These are phyloP conservation scores for Siphamia tubifer DNA, from an alignment of 2,113 vertebrate species.

Conservation along the genomic window DNA sequence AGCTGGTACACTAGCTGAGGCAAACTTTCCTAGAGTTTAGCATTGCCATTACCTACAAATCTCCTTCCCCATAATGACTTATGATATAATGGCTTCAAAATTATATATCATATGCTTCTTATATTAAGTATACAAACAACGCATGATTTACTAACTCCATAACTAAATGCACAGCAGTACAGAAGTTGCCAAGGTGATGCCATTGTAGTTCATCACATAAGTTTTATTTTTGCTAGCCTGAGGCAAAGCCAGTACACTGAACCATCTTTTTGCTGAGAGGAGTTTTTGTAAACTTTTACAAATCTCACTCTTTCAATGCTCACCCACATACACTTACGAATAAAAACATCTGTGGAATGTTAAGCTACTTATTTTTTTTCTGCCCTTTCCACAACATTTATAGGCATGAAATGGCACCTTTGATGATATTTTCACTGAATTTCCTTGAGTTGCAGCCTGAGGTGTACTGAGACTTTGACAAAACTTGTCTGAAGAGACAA, in stretches of 20 bases:
- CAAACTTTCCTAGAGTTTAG: too few relatives aligned
- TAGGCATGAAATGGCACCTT: constrained; percentile 29
- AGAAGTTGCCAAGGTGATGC: constrained; percentile 6
- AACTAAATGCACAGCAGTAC: not conserved
- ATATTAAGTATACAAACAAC: too few relatives aligned
- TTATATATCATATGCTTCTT: too few relatives aligned
- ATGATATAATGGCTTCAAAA: too few relatives aligned
- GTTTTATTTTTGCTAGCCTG: constrained; percentile 44
- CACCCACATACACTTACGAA: not conserved
- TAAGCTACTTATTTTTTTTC: not conserved
- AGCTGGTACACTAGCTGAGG: too few relatives aligned
- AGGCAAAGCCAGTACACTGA: constrained; percentile 14
- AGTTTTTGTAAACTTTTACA: constrained; percentile 9
- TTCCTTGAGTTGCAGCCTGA: constrained; percentile 21
- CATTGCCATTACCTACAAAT: too few relatives aligned
- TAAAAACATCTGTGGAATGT: not conserved
- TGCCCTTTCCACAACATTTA: constrained; percentile 27
- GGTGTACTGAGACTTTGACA: constrained; percentile 33
- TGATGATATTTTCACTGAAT: constrained; percentile 30
- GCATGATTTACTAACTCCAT: too few relatives aligned
- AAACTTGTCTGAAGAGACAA: constrained; percentile 24
- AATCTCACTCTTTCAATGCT: not conserved
- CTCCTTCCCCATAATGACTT: too few relatives aligned
- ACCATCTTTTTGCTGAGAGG: constrained; percentile 9
- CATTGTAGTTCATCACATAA: constrained; percentile 1